A percentile compares a stretch with the other conserved stretches of the same genome.
Conservation (phyloP, 1,140 invertebrate species). For the Rhynchophorus ferrugineus region DNA sequence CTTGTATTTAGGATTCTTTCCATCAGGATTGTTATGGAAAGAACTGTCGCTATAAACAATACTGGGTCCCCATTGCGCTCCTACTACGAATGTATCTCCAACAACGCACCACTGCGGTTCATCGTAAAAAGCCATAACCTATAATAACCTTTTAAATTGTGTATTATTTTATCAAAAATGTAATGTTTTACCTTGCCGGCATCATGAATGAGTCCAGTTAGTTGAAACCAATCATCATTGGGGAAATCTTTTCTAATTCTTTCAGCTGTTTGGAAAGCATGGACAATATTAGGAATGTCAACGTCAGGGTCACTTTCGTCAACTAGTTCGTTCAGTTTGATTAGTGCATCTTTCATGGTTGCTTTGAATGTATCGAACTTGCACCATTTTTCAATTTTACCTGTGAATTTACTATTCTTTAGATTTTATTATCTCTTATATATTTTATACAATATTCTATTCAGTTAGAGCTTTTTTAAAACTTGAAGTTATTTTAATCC, state of each 20-base stretch:
- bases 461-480: no score
- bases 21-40: slow-evolving; percentile 79
- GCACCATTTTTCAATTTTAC: slow-evolving; percentile 59
- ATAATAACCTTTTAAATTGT: no score
- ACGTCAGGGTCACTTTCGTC: slow-evolving; percentile 95
- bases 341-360: slow-evolving; percentile 77
- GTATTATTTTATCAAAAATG: background rate
- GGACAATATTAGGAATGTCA: slow-evolving; percentile 85
- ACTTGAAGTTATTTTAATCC: no score
- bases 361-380: slow-evolving; percentile 78
- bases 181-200: slow-evolving; percentile 84
- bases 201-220: slow-evolving; percentile 92
- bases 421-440: no score
- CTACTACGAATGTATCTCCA: slow-evolving; percentile 93
- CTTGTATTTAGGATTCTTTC: slow-evolving; percentile 73
- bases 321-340: slow-evolving; percentile 81
- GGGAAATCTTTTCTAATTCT: slow-evolving; percentile 78
- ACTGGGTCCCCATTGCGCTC: slow-evolving; percentile 73
- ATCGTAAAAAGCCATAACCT: slow-evolving; percentile 88
- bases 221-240: slow-evolving; percentile 88
- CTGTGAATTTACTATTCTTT: no score
- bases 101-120: slow-evolving; percentile 95
- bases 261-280: slow-evolving; percentile 96
- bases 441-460: no score
- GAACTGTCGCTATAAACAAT: slow-evolving; percentile 87